Percentiles rank a stretch among this genome's conserved stretches.
Evolutionary conservation across 1,140 invertebrate genomes (phyloP).

Genomic region (Drosophila persimilis): DNA sequence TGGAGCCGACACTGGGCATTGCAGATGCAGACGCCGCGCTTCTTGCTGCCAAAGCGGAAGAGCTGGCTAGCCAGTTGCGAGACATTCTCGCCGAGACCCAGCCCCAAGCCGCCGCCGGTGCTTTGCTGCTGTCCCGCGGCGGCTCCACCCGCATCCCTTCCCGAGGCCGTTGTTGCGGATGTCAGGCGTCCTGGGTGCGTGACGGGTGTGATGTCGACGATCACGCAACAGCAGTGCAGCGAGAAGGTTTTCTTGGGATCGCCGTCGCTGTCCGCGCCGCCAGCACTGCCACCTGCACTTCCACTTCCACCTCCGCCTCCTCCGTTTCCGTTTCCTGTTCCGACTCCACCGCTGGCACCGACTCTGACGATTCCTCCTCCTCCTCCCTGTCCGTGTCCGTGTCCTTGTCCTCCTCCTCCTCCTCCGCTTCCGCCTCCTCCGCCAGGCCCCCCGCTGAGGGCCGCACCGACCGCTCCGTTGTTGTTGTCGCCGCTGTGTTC

Average conservation of each 20-base stretch:
- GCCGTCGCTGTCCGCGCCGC: constrained; percentile 42
- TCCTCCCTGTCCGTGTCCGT: too few species aligned
- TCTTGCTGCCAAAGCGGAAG: constrained; percentile 81
- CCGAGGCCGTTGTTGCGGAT: constrained; percentile 83
- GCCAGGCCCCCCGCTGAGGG: constrained; percentile 18
- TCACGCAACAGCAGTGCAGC: constrained; percentile 83
- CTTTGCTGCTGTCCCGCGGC: constrained; percentile 70
- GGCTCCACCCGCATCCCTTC: constrained; percentile 77
- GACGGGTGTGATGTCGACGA: constrained; percentile 83
- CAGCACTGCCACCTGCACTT: constrained; percentile 30
- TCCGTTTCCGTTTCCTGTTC: constrained; percentile 13
- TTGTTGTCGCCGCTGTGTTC: constrained; percentile 53
- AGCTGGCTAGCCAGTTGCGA: constrained; percentile 78
- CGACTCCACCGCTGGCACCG: constrained; percentile 10
- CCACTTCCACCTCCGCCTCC: constrained; percentile 10
- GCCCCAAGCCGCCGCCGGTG: constrained; percentile 82
- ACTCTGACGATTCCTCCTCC: constrained; percentile 2
- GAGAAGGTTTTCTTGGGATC: constrained; percentile 82
- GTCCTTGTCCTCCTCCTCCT: neutral
- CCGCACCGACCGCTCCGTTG: constrained; percentile 39
- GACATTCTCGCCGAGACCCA: constrained; percentile 76
- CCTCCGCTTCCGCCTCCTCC: constrained; percentile 12
- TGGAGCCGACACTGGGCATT: constrained; percentile 80
- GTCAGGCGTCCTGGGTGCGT: constrained; percentile 79
- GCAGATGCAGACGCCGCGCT: constrained; percentile 80